Conservation (phyloP, 2,113 vertebrate species). For the Zapus hudsonius region DNA sequence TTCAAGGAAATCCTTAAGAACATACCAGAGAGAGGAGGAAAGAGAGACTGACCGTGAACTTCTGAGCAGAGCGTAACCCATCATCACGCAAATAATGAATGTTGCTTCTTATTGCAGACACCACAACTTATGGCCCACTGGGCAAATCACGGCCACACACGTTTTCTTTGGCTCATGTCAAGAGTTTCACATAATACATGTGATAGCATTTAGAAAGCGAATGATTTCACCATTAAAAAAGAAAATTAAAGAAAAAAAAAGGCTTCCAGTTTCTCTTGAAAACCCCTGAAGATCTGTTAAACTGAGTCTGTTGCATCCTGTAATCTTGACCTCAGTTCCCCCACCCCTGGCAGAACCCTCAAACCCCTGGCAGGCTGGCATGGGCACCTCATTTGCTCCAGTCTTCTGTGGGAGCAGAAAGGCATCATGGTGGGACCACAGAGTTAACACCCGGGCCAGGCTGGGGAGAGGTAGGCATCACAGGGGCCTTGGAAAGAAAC, state of each 20-base stretch:
- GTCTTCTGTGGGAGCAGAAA: neutral
- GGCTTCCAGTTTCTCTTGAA: conserved; percentile 38
- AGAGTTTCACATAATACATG: conserved; percentile 21
- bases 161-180: conserved; percentile 26
- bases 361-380: neutral
- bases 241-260: too few species aligned
- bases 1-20: neutral
- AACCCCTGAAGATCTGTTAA: conserved; percentile 41
- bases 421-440: too few species aligned
- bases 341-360: neutral
- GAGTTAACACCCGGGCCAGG: too few species aligned
- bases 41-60: neutral
- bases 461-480: neutral
- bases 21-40: neutral
- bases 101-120: conserved; percentile 10
- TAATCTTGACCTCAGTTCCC: conserved; percentile 61
- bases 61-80: neutral
- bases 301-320: conserved; percentile 34
- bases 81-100: conserved; percentile 30
- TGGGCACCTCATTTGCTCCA: neutral
- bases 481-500: neutral
- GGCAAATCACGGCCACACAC: conserved; percentile 30
- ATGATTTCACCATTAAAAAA: conserved; percentile 18
- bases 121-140: neutral
- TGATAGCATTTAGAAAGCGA: conserved; percentile 32